Evolutionary conservation across 2,113 vertebrate species (phyloP).

Genomic region (Coturnix japonica): DNA sequence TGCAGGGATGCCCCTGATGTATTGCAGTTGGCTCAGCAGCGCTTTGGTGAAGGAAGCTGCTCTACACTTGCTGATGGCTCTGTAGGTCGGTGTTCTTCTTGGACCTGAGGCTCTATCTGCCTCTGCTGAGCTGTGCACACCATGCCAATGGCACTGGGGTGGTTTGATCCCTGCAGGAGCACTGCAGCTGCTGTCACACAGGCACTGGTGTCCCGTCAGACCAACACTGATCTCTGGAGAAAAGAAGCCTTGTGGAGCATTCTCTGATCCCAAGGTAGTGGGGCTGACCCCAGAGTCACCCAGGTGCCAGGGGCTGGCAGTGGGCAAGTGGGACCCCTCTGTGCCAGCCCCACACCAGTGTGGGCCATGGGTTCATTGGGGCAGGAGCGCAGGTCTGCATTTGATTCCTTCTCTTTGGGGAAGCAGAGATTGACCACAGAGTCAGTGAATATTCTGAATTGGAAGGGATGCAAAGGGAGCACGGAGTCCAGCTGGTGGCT

Average conservation of each 20-base stretch:
- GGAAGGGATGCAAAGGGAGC: too few species aligned
- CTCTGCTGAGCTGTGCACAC: not conserved
- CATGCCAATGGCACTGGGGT: not conserved
- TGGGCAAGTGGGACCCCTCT: rapidly evolving
- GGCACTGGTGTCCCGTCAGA: not conserved
- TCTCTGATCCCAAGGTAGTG: not conserved
- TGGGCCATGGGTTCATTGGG: not conserved
- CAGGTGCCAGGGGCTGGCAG: rapidly evolving
- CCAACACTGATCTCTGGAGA: not conserved
- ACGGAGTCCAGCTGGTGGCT: not conserved
- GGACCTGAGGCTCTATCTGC: rapidly evolving
- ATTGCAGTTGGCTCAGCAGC: not conserved
- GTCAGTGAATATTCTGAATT: too few species aligned
- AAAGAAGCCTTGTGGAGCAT: not conserved
- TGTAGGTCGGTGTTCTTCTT: not conserved
- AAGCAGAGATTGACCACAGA: rapidly evolving
- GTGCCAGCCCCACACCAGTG: rapidly evolving
- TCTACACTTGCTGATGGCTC: not conserved
- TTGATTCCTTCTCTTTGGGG: not conserved
- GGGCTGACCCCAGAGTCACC: not conserved
- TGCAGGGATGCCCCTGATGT: not conserved
- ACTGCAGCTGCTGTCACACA: not conserved
- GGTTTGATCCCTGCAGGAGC: not conserved
- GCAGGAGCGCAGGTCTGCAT: rapidly evolving
- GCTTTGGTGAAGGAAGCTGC: not conserved